Conservation (phyloP, 2,888 invertebrate species). For the Pammene fasciana region DNA sequence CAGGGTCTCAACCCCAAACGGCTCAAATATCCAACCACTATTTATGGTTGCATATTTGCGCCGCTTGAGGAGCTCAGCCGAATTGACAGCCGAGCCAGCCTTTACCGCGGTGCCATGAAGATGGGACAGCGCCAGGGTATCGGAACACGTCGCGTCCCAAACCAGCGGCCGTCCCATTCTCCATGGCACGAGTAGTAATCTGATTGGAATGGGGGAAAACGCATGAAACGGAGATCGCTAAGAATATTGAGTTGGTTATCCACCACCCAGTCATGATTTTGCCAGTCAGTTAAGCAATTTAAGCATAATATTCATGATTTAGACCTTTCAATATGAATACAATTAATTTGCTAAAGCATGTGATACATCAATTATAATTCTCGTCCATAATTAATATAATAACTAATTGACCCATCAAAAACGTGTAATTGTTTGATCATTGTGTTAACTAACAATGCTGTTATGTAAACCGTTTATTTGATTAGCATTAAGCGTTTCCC, state of each 20-base stretch:
- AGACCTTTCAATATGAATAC: conserved; percentile 12
- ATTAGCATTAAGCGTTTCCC: conserved; percentile 43
- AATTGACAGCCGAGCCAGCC: too few species aligned
- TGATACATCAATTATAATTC: conserved; percentile 26
- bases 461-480: conserved; percentile 40
- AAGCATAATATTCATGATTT: too few species aligned
- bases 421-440: conserved; percentile 37
- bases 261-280: background rate
- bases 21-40: too few species aligned
- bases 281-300: too few species aligned
- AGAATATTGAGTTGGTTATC: background rate
- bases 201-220: background rate
- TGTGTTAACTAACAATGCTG: conserved; percentile 36
- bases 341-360: conserved; percentile 23
- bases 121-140: too few species aligned
- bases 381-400: conserved; percentile 37
- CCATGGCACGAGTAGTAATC: too few species aligned
- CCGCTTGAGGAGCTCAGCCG: too few species aligned
- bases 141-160: too few species aligned
- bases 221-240: background rate
- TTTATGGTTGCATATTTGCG: too few species aligned
- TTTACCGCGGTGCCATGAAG: too few species aligned
- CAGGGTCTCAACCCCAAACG: too few species aligned
- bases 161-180: too few species aligned
- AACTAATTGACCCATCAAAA: conserved; percentile 28